Conservation (phyloP, 92 coral and sea anemone species). For the Phenganax marumi region DNA sequence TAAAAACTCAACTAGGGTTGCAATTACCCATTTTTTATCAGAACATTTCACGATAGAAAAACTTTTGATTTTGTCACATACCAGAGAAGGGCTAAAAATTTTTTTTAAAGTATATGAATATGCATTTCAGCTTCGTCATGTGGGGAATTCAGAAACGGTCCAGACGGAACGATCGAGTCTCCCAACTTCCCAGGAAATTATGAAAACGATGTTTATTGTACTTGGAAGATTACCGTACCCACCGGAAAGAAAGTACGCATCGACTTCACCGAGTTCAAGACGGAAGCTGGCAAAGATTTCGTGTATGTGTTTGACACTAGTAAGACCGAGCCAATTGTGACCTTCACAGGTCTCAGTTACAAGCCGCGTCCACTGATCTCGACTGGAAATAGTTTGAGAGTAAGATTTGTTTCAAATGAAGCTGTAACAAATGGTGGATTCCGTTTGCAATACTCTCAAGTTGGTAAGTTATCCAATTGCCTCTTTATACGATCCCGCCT, state of each 20-base stretch:
- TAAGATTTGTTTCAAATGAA: constrained; percentile 80
- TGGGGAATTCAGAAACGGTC: constrained; percentile 77
- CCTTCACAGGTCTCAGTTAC: constrained; percentile 81
- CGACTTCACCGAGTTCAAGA: constrained; percentile 74
- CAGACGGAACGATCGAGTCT: constrained; percentile 79
- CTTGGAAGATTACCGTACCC: constrained; percentile 93
- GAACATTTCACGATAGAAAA: background rate
- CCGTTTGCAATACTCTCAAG: constrained; percentile 72
- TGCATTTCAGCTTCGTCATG: constrained; percentile 70
- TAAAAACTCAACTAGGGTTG: too few species aligned
- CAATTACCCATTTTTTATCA: too few species aligned
- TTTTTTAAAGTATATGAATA: background rate
- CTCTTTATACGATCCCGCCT: background rate
- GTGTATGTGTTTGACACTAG: constrained; percentile 84
- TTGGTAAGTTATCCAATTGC: constrained; percentile 57
- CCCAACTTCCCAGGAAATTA: constrained; percentile 88
- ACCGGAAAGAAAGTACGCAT: constrained; percentile 84
- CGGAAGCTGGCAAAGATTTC: constrained; percentile 73
- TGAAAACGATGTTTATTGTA: constrained; percentile 84
- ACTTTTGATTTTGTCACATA: background rate
- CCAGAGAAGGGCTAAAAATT: background rate
- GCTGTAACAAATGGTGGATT: constrained; percentile 77
- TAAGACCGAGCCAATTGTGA: constrained; percentile 77
- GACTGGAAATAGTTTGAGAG: constrained; percentile 79
- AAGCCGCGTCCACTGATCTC: constrained; percentile 92